phyloP scores from a whole-genome alignment of 2,113 vertebrate genomes.

The Brachyhypopomus occidentalis region DNA sequence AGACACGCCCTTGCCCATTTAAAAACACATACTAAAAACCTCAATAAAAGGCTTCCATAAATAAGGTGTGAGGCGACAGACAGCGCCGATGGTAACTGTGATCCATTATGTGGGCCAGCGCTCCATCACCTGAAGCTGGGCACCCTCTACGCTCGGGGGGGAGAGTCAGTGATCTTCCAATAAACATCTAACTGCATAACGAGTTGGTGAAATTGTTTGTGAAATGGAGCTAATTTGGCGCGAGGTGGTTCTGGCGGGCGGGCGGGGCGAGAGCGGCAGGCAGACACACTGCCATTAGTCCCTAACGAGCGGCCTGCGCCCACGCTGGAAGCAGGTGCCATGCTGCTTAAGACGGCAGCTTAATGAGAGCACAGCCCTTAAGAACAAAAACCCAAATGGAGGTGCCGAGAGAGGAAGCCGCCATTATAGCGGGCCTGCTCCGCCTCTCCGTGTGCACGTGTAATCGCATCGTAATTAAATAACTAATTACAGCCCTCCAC shows the following conservation, averaged over 20 bases:
- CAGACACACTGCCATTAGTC: conserved; percentile 66
- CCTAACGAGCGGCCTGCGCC: conserved; percentile 73
- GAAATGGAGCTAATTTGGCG: conserved; percentile 74
- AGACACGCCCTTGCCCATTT: conserved; percentile 36
- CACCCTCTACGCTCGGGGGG: conserved; percentile 59
- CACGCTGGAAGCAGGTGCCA: conserved; percentile 75
- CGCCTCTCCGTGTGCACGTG: conserved; percentile 49
- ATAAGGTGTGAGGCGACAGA: conserved; percentile 46
- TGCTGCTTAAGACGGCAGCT: conserved; percentile 69
- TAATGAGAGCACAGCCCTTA: conserved; percentile 74
- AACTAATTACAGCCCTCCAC: conserved; percentile 60
- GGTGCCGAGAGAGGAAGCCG: conserved; percentile 60
- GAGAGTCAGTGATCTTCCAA: conserved; percentile 69
- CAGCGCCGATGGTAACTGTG: conserved; percentile 59
- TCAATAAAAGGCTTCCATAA: conserved; percentile 48
- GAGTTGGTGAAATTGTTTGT: conserved; percentile 75
- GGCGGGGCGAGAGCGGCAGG: conserved; percentile 65
- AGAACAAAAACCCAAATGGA: conserved; percentile 63
- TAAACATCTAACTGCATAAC: conserved; percentile 74
- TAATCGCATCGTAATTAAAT: conserved; percentile 61
- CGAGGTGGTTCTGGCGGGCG: conserved; percentile 61
- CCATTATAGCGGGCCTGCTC: conserved; percentile 63
- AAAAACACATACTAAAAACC: conserved; percentile 33
- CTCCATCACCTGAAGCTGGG: conserved; percentile 63
- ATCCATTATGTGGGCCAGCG: conserved; percentile 64